Percentiles rank a stretch among this genome's conserved stretches.
These are phyloP conservation scores for Sitodiplosis mosellana DNA, from an alignment of 1,140 invertebrate genomes.

Conservation along the genomic window DNA sequence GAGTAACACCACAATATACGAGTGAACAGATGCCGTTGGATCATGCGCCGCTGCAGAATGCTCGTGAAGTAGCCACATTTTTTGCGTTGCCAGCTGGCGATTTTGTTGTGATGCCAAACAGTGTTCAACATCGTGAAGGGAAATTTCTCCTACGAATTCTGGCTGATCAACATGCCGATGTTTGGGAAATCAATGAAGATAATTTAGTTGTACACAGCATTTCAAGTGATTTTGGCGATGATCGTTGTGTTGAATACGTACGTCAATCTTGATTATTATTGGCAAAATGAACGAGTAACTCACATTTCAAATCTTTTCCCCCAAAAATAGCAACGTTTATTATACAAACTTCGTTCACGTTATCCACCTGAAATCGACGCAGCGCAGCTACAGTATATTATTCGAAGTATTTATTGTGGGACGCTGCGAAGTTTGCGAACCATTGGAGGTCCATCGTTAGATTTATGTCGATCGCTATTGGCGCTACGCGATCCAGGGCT, in stretches of 20 bases:
- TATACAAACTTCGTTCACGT: conserved; percentile 1
- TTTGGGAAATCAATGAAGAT: conserved; percentile 64
- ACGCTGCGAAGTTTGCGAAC: conserved; percentile 19
- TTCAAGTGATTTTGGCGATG: conserved; percentile 36
- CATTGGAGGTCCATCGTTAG: conserved; percentile 33
- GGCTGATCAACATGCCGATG: conserved; percentile 52
- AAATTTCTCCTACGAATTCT: conserved; percentile 51
- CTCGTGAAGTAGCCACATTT: conserved; percentile 53
- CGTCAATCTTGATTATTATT: background rate
- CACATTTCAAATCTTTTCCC: background rate
- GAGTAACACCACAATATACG: conserved; percentile 40
- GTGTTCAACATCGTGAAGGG: conserved; percentile 44
- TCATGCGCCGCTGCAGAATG: conserved; percentile 44
- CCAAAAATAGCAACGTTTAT: background rate
- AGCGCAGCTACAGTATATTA: conserved; percentile 36
- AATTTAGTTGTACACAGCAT: conserved; percentile 49
- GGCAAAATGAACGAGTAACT: background rate
- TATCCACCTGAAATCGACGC: conserved; percentile 41
- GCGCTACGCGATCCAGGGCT: conserved; percentile 48
- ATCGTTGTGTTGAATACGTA: conserved; percentile 11
- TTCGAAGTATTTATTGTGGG: conserved; percentile 14
- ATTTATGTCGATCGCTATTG: conserved; percentile 44
- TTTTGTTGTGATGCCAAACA: conserved; percentile 62
- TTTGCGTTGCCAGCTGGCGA: conserved; percentile 56
- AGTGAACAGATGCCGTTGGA: conserved; percentile 45